phyloP scores from a whole-genome alignment of 1,140 invertebrate species.

The Zaprionus inermis region DNA sequence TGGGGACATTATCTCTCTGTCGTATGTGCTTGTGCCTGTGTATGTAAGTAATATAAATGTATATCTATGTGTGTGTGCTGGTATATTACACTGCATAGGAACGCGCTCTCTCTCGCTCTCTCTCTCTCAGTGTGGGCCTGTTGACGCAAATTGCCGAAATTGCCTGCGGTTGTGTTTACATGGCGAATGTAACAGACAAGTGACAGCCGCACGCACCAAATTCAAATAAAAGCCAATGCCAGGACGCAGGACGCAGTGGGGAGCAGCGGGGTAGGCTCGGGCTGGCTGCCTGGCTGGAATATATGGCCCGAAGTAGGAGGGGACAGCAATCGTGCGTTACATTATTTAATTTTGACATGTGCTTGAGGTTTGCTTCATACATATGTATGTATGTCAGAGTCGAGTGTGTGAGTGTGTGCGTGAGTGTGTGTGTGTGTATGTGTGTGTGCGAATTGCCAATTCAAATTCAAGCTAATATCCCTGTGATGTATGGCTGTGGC shows the following conservation, averaged over 20 bases:
- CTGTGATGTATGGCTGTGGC: constrained; percentile 69
- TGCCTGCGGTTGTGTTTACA: constrained; percentile 82
- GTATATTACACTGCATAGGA: constrained; percentile 25
- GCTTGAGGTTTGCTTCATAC: constrained; percentile 68
- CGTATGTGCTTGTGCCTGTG: not conserved
- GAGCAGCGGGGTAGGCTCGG: too few species aligned
- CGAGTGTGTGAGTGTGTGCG: constrained; percentile 22
- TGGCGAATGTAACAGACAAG: constrained; percentile 81
- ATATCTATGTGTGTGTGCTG: not conserved
- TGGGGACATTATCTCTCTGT: constrained; percentile 1
- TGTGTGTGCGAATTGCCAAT: constrained; percentile 67
- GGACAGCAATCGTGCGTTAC: constrained; percentile 72
- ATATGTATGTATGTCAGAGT: constrained; percentile 20
- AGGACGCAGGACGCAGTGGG: not conserved
- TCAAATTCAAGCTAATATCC: constrained; percentile 77
- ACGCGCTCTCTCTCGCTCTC: not conserved
- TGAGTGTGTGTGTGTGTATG: constrained; percentile 16
- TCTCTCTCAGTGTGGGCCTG: constrained; percentile 61
- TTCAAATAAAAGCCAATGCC: constrained; percentile 80
- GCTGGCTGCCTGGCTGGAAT: too few species aligned
- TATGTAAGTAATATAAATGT: not conserved
- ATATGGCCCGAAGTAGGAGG: not conserved
- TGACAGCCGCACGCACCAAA: constrained; percentile 79
- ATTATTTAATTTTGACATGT: constrained; percentile 82
- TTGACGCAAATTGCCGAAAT: constrained; percentile 82